These are phyloP conservation scores for Lepidurus couesii DNA, from an alignment of 1,140 invertebrate species.

Conservation along the genomic window DNA sequence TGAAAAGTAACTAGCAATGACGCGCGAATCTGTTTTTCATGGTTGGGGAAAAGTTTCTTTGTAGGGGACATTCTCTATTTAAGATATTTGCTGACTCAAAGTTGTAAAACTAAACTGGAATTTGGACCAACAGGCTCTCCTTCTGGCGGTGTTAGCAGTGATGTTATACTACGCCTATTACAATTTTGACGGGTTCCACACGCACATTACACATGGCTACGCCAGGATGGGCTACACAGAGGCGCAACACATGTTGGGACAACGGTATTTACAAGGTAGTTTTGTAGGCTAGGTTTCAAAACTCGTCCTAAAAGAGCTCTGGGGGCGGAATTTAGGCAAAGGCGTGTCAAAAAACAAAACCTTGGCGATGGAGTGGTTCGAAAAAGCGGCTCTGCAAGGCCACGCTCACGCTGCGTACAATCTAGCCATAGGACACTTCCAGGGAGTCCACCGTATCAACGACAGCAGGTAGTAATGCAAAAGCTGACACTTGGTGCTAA, in stretches of 20 bases:
- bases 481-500: not conserved
- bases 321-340: slow-evolving; percentile 40
- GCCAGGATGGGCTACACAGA: slow-evolving; percentile 50
- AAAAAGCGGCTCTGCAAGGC: slow-evolving; percentile 52
- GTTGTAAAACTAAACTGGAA: not conserved
- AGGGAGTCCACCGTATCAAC: slow-evolving; percentile 46
- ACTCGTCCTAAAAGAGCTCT: not conserved
- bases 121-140: not conserved
- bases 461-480: slow-evolving; percentile 44
- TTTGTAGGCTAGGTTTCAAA: not conserved
- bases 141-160: slow-evolving; percentile 14
- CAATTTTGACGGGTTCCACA: slow-evolving; percentile 53
- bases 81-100: too few relatives aligned
- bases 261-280: slow-evolving; percentile 51
- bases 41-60: too few relatives aligned
- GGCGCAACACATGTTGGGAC: slow-evolving; percentile 52
- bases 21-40: too few relatives aligned
- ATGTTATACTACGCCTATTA: slow-evolving; percentile 48
- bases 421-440: slow-evolving; percentile 52
- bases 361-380: slow-evolving; percentile 52
- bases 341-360: slow-evolving; percentile 48
- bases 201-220: slow-evolving; percentile 49
- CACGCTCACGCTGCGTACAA: slow-evolving; percentile 55
- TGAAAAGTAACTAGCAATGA: not conserved
- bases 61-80: too few relatives aligned